Percentiles rank a stretch among this genome's conserved stretches.
Evolutionary conservation across 1,140 invertebrate species (phyloP).

Genomic region (Solen grandis): DNA sequence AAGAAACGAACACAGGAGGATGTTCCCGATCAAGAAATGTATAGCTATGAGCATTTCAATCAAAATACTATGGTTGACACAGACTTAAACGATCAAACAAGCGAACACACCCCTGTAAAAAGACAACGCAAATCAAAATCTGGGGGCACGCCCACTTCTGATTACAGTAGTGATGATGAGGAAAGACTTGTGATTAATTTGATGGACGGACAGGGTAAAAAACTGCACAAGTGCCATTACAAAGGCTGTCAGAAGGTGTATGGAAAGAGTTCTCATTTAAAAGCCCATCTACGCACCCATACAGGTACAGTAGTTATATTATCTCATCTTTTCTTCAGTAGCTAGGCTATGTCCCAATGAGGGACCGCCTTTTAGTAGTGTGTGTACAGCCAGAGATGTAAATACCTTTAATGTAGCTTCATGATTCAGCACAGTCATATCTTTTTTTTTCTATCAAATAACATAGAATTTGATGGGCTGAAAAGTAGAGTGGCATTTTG

Average conservation of each 20-base stretch:
- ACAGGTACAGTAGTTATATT: conserved; percentile 78
- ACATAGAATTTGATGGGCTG: too few relatives aligned
- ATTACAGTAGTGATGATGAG: conserved; percentile 55
- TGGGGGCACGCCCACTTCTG: conserved; percentile 68
- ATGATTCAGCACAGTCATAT: too few relatives aligned
- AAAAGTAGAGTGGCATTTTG: too few relatives aligned
- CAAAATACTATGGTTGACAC: conserved; percentile 52
- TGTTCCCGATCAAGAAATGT: conserved; percentile 74
- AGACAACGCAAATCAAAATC: conserved; percentile 59
- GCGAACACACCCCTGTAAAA: conserved; percentile 15
- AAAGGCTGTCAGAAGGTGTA: conserved; percentile 98
- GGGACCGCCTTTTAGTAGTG: too few relatives aligned
- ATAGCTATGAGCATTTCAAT: conserved; percentile 35
- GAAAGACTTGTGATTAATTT: conserved; percentile 35
- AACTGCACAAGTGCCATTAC: conserved; percentile 92
- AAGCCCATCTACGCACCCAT: conserved; percentile 85
- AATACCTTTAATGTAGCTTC: too few relatives aligned
- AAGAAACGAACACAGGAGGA: conserved; percentile 83
- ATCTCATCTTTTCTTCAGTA: too few relatives aligned
- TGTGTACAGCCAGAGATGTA: too few relatives aligned
- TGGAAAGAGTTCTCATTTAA: conserved; percentile 89
- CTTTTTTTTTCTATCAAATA: too few relatives aligned
- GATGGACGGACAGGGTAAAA: conserved; percentile 56
- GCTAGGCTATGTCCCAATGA: too few relatives aligned
- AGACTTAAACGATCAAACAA: neutral